A percentile compares a stretch with the other conserved stretches of the same genome.
These are phyloP conservation scores for Eremophila alpestris DNA, from an alignment of 2,797 vertebrate species.

Conservation along the genomic window DNA sequence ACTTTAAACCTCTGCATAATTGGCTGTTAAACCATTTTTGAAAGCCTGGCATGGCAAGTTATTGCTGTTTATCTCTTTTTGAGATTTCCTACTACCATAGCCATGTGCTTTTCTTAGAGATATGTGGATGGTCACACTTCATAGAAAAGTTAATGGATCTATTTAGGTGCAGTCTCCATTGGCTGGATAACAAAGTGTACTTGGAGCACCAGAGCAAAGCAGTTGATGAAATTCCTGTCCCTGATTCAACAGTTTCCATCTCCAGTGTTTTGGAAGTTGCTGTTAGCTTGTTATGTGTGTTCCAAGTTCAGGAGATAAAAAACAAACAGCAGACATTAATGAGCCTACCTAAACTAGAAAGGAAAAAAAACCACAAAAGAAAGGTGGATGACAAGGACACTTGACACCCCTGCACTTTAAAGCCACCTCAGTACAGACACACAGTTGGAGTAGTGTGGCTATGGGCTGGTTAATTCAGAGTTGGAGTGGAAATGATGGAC, in stretches of 20 bases:
- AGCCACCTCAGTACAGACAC: background rate
- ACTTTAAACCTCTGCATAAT: background rate
- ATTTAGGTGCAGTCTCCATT: fast-evolving
- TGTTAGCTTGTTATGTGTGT: background rate
- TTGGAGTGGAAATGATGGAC: background rate
- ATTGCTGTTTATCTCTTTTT: background rate
- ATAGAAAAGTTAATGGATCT: background rate
- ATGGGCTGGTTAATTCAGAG: background rate
- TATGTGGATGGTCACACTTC: background rate
- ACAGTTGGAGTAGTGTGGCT: background rate
- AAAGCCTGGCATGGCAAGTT: background rate
- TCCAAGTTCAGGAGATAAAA: background rate
- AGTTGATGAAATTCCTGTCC: background rate
- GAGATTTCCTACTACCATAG: background rate
- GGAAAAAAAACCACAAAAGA: background rate
- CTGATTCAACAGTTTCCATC: background rate
- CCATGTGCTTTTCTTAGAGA: background rate
- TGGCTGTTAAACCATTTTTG: background rate
- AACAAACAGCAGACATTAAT: background rate
- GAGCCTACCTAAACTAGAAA: background rate
- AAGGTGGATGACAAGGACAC: background rate
- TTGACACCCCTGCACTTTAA: background rate
- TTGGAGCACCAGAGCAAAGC: background rate
- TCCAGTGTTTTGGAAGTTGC: background rate
- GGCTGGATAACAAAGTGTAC: background rate